Percentiles rank a stretch among this genome's conserved stretches.
phyloP scores from a whole-genome alignment of 2,888 invertebrate species.

The Epiblema foenella region DNA sequence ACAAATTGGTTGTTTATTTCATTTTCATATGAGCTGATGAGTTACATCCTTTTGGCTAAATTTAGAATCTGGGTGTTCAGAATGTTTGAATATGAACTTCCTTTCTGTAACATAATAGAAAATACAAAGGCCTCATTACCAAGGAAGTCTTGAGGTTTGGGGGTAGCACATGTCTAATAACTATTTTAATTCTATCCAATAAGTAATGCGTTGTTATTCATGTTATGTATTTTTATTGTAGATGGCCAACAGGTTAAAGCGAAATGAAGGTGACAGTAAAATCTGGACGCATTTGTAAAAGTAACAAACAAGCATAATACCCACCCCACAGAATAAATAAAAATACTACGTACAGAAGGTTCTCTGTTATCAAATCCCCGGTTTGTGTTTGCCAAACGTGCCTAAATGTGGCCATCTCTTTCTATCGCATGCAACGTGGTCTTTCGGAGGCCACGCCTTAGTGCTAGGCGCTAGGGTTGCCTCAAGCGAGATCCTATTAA shows the following conservation, averaged over 20 bases:
- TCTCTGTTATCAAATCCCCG: too few species aligned
- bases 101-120: constrained; percentile 2
- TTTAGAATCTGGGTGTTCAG: constrained; percentile 28
- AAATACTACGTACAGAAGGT: too few species aligned
- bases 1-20: constrained; percentile 26
- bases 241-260: not conserved
- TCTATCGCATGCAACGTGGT: too few species aligned
- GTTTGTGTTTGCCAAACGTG: too few species aligned
- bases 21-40: constrained; percentile 33
- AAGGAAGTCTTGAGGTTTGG: not conserved
- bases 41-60: constrained; percentile 30
- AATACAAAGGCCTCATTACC: not conserved
- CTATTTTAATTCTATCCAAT: too few species aligned
- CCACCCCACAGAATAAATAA: too few species aligned
- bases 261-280: not conserved
- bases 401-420: too few species aligned
- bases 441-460: too few species aligned
- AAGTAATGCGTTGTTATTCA: not conserved
- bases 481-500: too few species aligned
- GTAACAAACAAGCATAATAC: too few species aligned
- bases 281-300: too few species aligned
- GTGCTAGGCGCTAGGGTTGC: too few species aligned
- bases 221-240: not conserved
- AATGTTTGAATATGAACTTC: constrained; percentile 13
- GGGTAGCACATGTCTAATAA: not conserved